A percentile compares a stretch with the other conserved stretches of the same genome.
Evolutionary conservation across 2,888 invertebrate species (phyloP).

Genomic region (Xestoiulus laeticollis): DNA sequence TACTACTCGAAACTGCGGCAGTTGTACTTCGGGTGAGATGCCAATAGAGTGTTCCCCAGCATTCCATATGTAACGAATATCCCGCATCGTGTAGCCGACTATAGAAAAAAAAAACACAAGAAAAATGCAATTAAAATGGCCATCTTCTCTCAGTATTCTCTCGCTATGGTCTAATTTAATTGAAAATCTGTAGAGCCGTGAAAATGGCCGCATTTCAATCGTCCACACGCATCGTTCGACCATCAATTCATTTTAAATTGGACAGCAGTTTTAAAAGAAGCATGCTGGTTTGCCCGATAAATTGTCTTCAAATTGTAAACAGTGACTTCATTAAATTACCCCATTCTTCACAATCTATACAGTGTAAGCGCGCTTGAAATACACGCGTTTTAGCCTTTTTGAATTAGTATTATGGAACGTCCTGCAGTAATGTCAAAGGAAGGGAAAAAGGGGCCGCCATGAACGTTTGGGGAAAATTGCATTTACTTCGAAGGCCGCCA

Average conservation of each 20-base stretch:
- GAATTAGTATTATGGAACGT: constrained; percentile 22
- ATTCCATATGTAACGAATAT: constrained; percentile 98
- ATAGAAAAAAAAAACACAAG: constrained; percentile 62
- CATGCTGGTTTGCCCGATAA: background rate
- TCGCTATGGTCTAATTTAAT: background rate
- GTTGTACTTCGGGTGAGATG: constrained; percentile 93
- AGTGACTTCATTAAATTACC: constrained; percentile 27
- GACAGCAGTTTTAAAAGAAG: constrained; percentile 11
- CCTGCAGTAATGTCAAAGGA: background rate
- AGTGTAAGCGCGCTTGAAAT: background rate
- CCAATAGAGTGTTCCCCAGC: constrained; percentile 94
- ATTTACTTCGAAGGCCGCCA: constrained; percentile 29
- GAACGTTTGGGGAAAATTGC: background rate
- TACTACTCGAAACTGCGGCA: constrained; percentile 98
- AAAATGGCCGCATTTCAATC: background rate
- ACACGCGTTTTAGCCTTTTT: background rate
- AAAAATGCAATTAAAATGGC: background rate
- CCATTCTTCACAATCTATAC: background rate
- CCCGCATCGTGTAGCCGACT: constrained; percentile 99
- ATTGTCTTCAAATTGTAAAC: constrained; percentile 18
- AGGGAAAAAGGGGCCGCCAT: background rate
- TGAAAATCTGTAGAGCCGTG: constrained; percentile 16
- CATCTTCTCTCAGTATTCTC: background rate
- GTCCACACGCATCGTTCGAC: background rate
- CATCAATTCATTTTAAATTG: constrained; percentile 4